phyloP scores from a whole-genome alignment of 2,113 vertebrate species.

The Falco punctatus region DNA sequence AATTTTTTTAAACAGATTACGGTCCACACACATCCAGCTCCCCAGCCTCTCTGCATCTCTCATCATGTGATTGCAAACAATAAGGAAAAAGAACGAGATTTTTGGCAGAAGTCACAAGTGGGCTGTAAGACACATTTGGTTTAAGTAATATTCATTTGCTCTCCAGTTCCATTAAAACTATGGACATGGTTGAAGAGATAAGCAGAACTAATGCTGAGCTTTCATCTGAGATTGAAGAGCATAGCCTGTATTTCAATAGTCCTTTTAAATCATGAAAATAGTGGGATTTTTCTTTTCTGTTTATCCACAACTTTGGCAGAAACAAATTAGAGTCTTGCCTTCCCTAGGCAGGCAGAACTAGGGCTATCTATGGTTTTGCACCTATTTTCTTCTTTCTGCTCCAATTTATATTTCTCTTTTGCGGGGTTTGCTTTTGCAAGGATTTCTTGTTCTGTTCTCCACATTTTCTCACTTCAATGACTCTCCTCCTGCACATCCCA shows the following conservation, averaged over 20 bases:
- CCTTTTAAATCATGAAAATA: not conserved
- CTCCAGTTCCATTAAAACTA: not conserved
- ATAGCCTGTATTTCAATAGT: not conserved
- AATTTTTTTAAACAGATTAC: not conserved
- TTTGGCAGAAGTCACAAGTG: not conserved
- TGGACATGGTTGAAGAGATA: not conserved
- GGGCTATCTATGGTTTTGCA: not conserved
- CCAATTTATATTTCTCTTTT: not conserved
- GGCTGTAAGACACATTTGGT: not conserved
- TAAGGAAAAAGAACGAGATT: not conserved
- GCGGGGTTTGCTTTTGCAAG: accelerated
- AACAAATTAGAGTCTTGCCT: not conserved
- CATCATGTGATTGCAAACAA: not conserved
- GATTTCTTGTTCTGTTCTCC: not conserved
- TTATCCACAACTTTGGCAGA: not conserved
- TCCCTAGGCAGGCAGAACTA: not conserved
- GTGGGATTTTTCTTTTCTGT: not conserved
- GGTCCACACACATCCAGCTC: not conserved
- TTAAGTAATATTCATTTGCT: not conserved
- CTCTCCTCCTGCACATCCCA: not conserved
- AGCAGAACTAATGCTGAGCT: not conserved
- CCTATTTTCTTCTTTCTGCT: not conserved
- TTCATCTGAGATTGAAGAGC: not conserved
- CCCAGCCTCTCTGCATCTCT: not conserved
- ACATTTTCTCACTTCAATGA: not conserved